These are phyloP conservation scores for Nipponacmea schrenckii DNA, from an alignment of 2,888 invertebrate genomes.

Conservation along the genomic window DNA sequence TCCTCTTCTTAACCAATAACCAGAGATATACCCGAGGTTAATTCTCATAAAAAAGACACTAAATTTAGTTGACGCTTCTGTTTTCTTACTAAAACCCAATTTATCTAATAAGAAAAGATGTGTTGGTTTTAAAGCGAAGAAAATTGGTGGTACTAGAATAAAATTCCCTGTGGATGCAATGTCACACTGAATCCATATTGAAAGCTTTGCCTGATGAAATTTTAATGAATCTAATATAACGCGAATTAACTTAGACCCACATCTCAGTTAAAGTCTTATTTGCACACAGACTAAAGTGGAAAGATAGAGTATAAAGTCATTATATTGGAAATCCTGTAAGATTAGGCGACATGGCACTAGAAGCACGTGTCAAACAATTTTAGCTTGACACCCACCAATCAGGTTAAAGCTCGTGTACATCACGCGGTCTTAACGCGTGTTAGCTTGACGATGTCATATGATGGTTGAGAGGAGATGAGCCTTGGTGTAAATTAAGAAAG, in stretches of 20 bases:
- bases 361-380: conserved; percentile 4
- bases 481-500: not conserved
- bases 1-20: too few species aligned
- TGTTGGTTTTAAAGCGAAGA: not conserved
- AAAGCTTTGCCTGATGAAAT: conserved; percentile 36
- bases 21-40: too few species aligned
- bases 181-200: conserved; percentile 30
- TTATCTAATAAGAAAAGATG: not conserved
- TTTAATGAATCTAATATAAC: conserved; percentile 42
- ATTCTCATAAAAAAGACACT: too few species aligned
- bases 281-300: conserved; percentile 28
- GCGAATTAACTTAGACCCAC: conserved; percentile 36
- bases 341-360: conserved; percentile 6
- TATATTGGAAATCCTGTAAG: conserved; percentile 20
- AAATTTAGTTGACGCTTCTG: not conserved
- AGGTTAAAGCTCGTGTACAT: not conserved
- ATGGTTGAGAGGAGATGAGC: not conserved
- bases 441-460: not conserved
- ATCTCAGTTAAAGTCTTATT: conserved; percentile 28
- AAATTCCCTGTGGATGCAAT: conserved; percentile 13
- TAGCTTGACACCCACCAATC: conserved; percentile 7
- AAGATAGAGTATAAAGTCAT: conserved; percentile 31
- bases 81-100: conserved; percentile 5
- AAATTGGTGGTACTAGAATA: conserved; percentile 6
- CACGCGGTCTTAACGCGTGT: not conserved